Evolutionary conservation across 2,888 invertebrate genomes (phyloP).

Genomic region (Acronicta aceris): DNA sequence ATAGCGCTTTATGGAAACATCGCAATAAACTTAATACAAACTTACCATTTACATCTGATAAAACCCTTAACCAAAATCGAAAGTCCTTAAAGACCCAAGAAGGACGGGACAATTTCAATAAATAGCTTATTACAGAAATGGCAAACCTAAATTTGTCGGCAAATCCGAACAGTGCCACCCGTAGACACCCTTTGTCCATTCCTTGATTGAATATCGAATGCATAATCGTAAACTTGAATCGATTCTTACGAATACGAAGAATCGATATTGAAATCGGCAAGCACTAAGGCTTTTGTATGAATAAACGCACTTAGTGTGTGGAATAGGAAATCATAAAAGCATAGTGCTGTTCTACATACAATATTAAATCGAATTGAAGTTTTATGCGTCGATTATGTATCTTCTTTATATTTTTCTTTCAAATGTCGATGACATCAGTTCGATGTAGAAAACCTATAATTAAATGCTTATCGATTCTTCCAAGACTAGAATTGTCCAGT

Average conservation of each 20-base stretch:
- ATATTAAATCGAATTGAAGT: slow-evolving; percentile 45
- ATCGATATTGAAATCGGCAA: slow-evolving; percentile 76
- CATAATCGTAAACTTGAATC: slow-evolving; percentile 83
- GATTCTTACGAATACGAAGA: slow-evolving; percentile 76
- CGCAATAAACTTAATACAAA: slow-evolving; percentile 61
- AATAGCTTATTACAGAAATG: slow-evolving; percentile 11
- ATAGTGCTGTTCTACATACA: slow-evolving; percentile 53
- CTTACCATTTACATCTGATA: slow-evolving; percentile 23
- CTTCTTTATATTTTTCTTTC: slow-evolving; percentile 33
- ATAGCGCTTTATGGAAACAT: slow-evolving; percentile 69
- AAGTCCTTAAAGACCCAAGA: slow-evolving; percentile 13
- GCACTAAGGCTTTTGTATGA: slow-evolving; percentile 62
- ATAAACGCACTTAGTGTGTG: slow-evolving; percentile 59
- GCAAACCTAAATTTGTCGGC: slow-evolving; percentile 39
- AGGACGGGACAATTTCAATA: slow-evolving; percentile 31
- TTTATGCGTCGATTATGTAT: slow-evolving; percentile 31
- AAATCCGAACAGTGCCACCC: slow-evolving; percentile 62
- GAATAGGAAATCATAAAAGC: slow-evolving; percentile 57
- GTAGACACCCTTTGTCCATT: slow-evolving; percentile 74
- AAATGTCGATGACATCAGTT: slow-evolving; percentile 5
- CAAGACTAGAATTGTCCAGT: neutral
- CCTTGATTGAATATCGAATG: slow-evolving; percentile 82
- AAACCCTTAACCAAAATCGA: slow-evolving; percentile 12
- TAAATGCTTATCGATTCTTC: no score
- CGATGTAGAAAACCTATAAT: no score